A percentile compares a stretch with the other conserved stretches of the same genome.
Conservation (phyloP, 2,113 vertebrate genomes). For the Clarias macrocephalus region DNA sequence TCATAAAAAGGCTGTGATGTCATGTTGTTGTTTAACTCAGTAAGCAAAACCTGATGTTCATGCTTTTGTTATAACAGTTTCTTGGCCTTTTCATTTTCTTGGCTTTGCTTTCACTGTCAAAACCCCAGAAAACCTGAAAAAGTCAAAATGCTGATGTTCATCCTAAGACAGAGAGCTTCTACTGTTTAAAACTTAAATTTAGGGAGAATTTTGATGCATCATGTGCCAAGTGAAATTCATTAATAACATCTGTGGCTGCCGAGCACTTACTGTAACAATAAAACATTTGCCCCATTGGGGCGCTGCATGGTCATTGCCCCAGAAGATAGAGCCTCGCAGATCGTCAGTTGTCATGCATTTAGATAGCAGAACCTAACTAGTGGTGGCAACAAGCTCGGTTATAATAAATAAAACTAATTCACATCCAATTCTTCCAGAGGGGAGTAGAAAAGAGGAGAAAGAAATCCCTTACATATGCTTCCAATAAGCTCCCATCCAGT, state of each 20-base stretch:
- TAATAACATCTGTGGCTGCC: neutral
- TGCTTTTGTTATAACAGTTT: constrained; percentile 18
- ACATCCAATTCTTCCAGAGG: constrained; percentile 2
- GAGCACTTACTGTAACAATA: neutral
- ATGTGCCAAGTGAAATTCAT: neutral
- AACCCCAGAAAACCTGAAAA: neutral
- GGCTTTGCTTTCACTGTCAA: constrained; percentile 15
- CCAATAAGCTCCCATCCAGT: constrained; percentile 44
- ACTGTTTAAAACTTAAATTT: neutral
- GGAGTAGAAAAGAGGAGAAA: constrained; percentile 26
- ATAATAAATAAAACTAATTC: neutral
- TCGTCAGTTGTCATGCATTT: too few relatives aligned
- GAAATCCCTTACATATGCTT: constrained; percentile 51
- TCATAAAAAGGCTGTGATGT: constrained; percentile 3
- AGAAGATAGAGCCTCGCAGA: neutral
- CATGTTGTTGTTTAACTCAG: constrained; percentile 15
- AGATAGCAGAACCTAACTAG: neutral
- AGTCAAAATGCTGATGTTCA: constrained; percentile 1
- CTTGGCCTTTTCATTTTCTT: constrained; percentile 37
- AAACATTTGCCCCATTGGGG: neutral
- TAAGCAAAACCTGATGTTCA: constrained; percentile 30
- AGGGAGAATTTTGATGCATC: neutral
- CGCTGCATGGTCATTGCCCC: neutral
- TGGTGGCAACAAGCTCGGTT: neutral
- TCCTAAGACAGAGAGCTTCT: constrained; percentile 1